Base-by-base conservation (phyloP, 2,113 vertebrate species). In the Neodontobutis hainanensis region DNA sequence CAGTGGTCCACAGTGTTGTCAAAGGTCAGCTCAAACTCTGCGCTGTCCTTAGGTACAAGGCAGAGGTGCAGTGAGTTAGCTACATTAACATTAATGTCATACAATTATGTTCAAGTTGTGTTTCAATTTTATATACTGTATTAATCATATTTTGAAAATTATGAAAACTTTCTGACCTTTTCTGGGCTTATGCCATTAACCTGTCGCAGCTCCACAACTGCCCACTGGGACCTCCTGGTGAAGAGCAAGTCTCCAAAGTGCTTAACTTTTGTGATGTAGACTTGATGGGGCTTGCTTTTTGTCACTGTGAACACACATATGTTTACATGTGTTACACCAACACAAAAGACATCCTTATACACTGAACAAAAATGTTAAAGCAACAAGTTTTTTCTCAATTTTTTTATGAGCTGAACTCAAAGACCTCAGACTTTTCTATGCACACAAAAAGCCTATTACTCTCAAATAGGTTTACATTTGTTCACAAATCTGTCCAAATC, bases 21-120 rank as follows among this genome's bases (percentile, higher is more conserved):
- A 91, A 98, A 98, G 10, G 95, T 82, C 78, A 98, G 87, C 84
- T 98, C 95, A 57, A 98, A 98, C 85, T 98, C 97, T 45, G 96
- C 93, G 46, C 91, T 94, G 82, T 98, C 97, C 97, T 98, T 77
- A 65, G 16, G 16, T 38, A 75, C 64, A 48, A 53, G 32, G 44
- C 3, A 34, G 12, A 27, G 1, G 19, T 27, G 19, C 19, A 27
- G 19, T 27, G 19, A 27, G 19, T 27, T 27, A 27, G 19, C 19
- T 27, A 27, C 1, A 27, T 27, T 27, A 27, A 27, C 19, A 27
- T 27, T 27, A 27, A 27, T 27, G 19, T 27, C 19, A 27, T 27
- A 27, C 19, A 27, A 27, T 27, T 27, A 27, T 27, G 19, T 27
- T 27, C 19, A 27, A 27, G 19, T 27, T 27, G 19, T 27, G 19